Evolutionary conservation across 2,797 vertebrate genomes (phyloP).

Genomic region (Babyrousa celebensis): DNA sequence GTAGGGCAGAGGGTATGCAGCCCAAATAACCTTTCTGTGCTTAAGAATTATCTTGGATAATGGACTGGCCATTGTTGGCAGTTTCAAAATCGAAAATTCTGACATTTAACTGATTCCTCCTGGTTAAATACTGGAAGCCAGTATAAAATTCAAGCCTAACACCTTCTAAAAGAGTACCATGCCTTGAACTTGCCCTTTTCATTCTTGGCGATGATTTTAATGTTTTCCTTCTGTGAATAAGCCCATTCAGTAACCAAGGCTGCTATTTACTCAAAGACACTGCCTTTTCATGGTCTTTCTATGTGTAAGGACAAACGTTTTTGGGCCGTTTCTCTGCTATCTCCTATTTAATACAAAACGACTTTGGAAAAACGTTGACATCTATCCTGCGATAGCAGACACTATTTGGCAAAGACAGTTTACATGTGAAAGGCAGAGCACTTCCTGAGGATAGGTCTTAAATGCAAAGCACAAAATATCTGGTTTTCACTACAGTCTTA

Average conservation of each 20-base stretch:
- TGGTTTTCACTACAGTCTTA: constrained; percentile 74
- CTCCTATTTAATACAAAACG: constrained; percentile 77
- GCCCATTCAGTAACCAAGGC: constrained; percentile 60
- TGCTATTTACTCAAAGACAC: constrained; percentile 63
- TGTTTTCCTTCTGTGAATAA: constrained; percentile 75
- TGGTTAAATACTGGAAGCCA: constrained; percentile 59
- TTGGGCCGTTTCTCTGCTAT: constrained; percentile 66
- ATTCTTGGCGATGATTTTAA: constrained; percentile 73
- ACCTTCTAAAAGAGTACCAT: constrained; percentile 74
- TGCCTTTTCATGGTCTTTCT: constrained; percentile 75
- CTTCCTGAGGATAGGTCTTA: constrained; percentile 60
- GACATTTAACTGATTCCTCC: constrained; percentile 67
- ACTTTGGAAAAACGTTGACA: constrained; percentile 81
- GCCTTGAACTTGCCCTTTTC: constrained; percentile 63
- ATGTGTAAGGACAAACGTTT: constrained; percentile 75
- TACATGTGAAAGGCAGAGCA: constrained; percentile 79
- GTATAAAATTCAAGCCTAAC: constrained; percentile 76
- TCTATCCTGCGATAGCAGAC: constrained; percentile 81
- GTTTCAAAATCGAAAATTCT: constrained; percentile 49
- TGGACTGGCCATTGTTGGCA: constrained; percentile 64
- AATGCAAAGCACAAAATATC: constrained; percentile 80
- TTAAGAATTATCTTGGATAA: constrained; percentile 66
- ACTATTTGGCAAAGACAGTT: constrained; percentile 84
- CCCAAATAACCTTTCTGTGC: constrained; percentile 12
- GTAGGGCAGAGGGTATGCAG: background rate